phyloP scores from a whole-genome alignment of 2,113 vertebrate species.

The Pholis gunnellus region DNA sequence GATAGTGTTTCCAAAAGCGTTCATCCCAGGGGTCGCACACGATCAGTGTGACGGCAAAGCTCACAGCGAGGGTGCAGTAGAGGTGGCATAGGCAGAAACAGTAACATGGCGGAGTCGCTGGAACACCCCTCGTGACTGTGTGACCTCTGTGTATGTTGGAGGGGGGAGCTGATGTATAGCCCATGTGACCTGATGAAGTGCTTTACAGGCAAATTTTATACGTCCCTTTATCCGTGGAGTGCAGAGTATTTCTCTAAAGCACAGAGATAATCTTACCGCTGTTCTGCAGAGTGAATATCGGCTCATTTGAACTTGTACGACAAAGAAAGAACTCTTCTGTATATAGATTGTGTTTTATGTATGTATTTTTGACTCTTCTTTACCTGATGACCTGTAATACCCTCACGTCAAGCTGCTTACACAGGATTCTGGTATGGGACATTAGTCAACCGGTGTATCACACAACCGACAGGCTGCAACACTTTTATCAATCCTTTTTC shows the following conservation, averaged over 20 bases:
- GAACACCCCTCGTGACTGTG: conserved; percentile 3
- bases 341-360: neutral
- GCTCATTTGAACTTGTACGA: neutral
- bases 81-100: conserved; percentile 38
- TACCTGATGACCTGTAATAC: neutral
- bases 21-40: conserved; percentile 38
- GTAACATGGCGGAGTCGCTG: neutral
- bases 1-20: conserved; percentile 39
- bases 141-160: conserved; percentile 18
- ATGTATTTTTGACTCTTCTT: too few relatives aligned
- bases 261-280: neutral
- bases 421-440: neutral
- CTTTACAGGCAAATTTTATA: neutral
- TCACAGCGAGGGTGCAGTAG: conserved; percentile 10
- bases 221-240: neutral
- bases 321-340: neutral
- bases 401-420: neutral
- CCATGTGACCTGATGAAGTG: conserved; percentile 3
- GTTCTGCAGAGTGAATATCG: neutral
- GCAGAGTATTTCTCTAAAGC: neutral
- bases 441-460: neutral
- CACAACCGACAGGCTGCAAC: neutral
- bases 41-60: conserved; percentile 52
- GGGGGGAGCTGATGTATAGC: neutral
- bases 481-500: neutral